Evolutionary conservation across 2,113 vertebrate species (phyloP).

Genomic region (Pitta sordida): DNA sequence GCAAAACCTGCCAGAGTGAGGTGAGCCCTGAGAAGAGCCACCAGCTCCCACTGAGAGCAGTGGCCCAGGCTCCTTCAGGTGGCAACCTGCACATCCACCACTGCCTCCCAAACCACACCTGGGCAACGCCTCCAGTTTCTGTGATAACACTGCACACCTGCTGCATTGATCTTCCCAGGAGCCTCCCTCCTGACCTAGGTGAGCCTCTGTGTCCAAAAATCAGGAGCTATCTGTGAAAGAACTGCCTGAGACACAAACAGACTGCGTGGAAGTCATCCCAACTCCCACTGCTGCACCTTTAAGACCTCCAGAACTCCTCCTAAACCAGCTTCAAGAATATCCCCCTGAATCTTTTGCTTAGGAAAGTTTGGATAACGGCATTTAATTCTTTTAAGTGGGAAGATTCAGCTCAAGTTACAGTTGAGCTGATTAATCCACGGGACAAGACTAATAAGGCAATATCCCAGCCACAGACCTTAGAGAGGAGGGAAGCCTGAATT

Average conservation of each 20-base stretch:
- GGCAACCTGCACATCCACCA: not conserved
- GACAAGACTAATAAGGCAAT: not conserved
- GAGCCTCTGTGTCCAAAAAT: not conserved
- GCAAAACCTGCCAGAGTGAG: conserved; percentile 14
- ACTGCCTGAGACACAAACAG: not conserved
- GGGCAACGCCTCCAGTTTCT: not conserved
- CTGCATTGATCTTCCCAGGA: not conserved
- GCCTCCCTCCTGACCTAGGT: not conserved
- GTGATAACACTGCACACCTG: not conserved
- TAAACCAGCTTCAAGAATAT: not conserved
- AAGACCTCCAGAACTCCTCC: not conserved
- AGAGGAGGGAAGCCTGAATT: not conserved
- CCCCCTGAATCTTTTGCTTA: not conserved
- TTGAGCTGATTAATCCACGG: not conserved
- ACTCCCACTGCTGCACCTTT: not conserved
- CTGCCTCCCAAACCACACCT: not conserved
- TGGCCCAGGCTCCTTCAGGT: not conserved
- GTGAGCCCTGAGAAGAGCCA: not conserved
- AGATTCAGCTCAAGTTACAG: not conserved
- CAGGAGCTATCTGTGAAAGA: not conserved
- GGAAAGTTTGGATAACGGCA: not conserved
- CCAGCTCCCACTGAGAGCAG: not conserved
- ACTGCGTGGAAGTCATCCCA: not conserved
- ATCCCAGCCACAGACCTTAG: not conserved
- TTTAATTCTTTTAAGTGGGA: not conserved